These are phyloP conservation scores for Periparus ater DNA, from an alignment of 2,797 vertebrate genomes.

Conservation along the genomic window DNA sequence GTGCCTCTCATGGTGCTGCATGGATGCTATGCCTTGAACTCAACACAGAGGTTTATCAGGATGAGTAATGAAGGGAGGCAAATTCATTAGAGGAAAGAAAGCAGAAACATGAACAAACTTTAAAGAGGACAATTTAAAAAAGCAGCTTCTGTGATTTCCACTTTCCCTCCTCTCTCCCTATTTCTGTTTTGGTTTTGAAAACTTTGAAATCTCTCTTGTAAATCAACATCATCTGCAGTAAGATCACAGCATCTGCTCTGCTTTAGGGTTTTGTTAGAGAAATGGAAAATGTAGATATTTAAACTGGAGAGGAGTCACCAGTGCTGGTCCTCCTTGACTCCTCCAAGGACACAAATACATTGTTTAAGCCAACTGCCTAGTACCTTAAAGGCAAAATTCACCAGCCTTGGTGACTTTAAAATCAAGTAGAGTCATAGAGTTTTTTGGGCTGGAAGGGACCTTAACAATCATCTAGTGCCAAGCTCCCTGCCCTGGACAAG, in stretches of 20 bases:
- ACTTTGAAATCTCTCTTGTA: not conserved
- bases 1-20: accelerated
- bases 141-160: not conserved
- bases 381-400: not conserved
- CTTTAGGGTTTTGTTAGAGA: not conserved
- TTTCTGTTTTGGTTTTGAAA: not conserved
- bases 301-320: not conserved
- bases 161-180: accelerated
- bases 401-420: not conserved
- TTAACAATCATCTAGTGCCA: not conserved
- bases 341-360: not conserved
- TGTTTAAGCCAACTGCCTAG: not conserved
- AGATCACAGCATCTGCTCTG: accelerated
- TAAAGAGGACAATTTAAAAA: not conserved
- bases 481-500: not conserved
- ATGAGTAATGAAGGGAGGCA: not conserved
- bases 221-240: not conserved
- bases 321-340: not conserved
- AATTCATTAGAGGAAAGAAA: not conserved
- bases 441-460: not conserved
- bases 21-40: not conserved
- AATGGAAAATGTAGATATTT: not conserved
- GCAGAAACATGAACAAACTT: not conserved
- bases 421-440: not conserved
- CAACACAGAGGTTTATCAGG: not conserved